Evolutionary conservation across 2,113 vertebrate species (phyloP).

Genomic region (Oncorhynchus mykiss): DNA sequence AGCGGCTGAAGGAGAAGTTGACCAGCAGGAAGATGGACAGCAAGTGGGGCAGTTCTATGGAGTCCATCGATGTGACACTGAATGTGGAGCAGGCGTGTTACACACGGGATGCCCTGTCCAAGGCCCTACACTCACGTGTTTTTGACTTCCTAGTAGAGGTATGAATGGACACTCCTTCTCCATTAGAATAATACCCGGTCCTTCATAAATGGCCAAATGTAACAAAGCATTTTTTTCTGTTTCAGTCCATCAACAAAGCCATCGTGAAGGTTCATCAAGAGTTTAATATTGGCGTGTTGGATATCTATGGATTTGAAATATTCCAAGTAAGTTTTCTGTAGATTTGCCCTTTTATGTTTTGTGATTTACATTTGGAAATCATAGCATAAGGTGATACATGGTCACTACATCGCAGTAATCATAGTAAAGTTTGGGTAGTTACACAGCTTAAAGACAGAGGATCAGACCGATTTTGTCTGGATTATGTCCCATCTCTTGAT

Average conservation of each 20-base stretch:
- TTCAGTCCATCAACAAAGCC: conserved; percentile 95
- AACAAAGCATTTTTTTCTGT: conserved; percentile 34
- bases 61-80: conserved; percentile 93
- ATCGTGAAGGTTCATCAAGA: conserved; percentile 95
- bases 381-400: neutral
- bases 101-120: conserved; percentile 93
- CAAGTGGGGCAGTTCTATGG: conserved; percentile 91
- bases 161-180: conserved; percentile 22
- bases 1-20: conserved; percentile 91
- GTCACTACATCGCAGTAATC: conserved; percentile 45
- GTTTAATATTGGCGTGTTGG: conserved; percentile 91
- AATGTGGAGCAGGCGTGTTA: conserved; percentile 97
- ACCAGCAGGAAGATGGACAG: conserved; percentile 98
- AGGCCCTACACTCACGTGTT: conserved; percentile 89
- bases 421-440: conserved; percentile 43
- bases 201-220: neutral
- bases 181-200: neutral
- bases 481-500: conserved; percentile 59
- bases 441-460: conserved; percentile 54
- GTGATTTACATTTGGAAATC: no score
- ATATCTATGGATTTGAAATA: conserved; percentile 99
- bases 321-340: conserved; percentile 85
- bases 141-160: conserved; percentile 97
- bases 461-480: conserved; percentile 53
- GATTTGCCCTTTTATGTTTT: neutral